Percentiles rank a stretch among this genome's conserved stretches.
These are phyloP conservation scores for Pelusios castaneus DNA, from an alignment of 2,113 vertebrate genomes.

Conservation along the genomic window DNA sequence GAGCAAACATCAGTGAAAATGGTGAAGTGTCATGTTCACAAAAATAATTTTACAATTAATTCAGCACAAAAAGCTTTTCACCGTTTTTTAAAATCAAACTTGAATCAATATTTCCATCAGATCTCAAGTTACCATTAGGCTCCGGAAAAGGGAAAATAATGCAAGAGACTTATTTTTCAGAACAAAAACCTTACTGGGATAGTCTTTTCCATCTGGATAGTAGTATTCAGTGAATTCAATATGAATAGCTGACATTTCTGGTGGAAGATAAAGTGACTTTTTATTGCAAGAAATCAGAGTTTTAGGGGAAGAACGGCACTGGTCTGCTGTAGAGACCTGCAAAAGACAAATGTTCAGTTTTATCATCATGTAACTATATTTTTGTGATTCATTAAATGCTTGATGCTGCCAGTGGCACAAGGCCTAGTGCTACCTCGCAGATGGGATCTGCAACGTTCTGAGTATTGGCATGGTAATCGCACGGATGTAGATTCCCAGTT, in stretches of 20 bases:
- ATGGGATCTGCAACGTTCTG: background rate
- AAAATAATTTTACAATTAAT: background rate
- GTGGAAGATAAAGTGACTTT: conserved; percentile 94
- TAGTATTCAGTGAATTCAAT: conserved; percentile 99
- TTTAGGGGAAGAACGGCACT: conserved; percentile 93
- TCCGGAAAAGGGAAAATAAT: background rate
- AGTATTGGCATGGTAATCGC: background rate
- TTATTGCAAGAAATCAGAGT: conserved; percentile 99
- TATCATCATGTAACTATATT: background rate
- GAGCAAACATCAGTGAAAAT: conserved; percentile 1
- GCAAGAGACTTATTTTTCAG: background rate
- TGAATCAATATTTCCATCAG: background rate
- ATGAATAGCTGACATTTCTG: conserved; percentile 97
- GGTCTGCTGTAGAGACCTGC: conserved; percentile 96
- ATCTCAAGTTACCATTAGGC: background rate
- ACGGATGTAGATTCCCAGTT: background rate
- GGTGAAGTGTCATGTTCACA: background rate
- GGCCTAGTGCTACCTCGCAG: background rate
- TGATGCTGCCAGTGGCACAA: background rate
- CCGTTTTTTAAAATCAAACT: background rate
- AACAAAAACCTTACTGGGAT: conserved; percentile 86
- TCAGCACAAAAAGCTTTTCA: background rate
- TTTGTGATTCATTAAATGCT: background rate
- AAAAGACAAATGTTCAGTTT: conserved; percentile 32
- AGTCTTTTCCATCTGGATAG: conserved; percentile 96